phyloP scores from a whole-genome alignment of 2,888 invertebrate genomes.

The Anoplius nigerrimus region DNA sequence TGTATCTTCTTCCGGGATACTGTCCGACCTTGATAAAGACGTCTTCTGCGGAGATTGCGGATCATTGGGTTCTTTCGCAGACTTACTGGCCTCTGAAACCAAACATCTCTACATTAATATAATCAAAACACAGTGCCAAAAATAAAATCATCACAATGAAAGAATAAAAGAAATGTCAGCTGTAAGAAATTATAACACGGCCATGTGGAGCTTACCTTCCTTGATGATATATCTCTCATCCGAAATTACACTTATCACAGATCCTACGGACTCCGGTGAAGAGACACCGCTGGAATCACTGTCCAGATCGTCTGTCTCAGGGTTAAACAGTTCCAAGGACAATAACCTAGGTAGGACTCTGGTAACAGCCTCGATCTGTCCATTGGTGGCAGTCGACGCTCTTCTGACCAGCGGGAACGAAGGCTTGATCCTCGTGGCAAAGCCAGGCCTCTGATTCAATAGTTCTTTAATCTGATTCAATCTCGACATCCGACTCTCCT shows the following conservation, averaged over 20 bases:
- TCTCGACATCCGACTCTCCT: constrained; percentile 79
- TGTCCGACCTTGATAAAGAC: too few relatives aligned
- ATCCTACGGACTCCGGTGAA: constrained; percentile 91
- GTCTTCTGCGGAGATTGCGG: not conserved
- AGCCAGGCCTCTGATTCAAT: constrained; percentile 82
- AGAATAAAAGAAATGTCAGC: too few relatives aligned
- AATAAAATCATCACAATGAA: too few relatives aligned
- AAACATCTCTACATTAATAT: too few relatives aligned
- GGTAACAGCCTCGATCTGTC: constrained; percentile 80
- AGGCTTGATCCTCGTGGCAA: constrained; percentile 77
- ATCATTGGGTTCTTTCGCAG: not conserved
- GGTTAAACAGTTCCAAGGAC: constrained; percentile 90
- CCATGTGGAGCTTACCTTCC: constrained; percentile 39
- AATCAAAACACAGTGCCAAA: too few relatives aligned
- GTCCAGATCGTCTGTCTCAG: constrained; percentile 92
- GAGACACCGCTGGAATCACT: constrained; percentile 92
- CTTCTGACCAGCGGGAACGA: constrained; percentile 85
- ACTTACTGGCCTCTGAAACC: too few relatives aligned
- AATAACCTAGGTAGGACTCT: constrained; percentile 85
- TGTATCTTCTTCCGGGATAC: too few relatives aligned
- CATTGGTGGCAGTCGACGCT: constrained; percentile 77
- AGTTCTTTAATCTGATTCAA: constrained; percentile 84
- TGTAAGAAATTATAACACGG: not conserved
- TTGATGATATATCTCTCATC: constrained; percentile 76
- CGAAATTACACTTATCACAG: constrained; percentile 87